phyloP scores from a whole-genome alignment of 2,797 vertebrate species.

The Salmo trutta region DNA sequence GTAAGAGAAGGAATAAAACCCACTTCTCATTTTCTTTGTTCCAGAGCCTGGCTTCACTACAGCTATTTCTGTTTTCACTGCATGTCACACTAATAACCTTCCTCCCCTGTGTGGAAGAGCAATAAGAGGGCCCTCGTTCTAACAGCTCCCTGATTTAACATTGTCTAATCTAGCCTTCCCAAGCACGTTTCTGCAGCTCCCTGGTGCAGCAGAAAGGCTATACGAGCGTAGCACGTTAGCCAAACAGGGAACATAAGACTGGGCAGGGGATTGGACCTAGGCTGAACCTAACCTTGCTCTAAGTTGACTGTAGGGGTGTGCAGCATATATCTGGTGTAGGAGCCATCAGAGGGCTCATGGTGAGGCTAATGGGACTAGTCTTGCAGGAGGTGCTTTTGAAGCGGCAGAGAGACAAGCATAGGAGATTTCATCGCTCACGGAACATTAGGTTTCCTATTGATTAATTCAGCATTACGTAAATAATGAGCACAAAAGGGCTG shows the following conservation, averaged over 20 bases:
- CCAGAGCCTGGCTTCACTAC: slow-evolving; percentile 22
- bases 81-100: slow-evolving; percentile 43
- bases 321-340: slow-evolving; percentile 49
- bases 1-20: slow-evolving; percentile 20
- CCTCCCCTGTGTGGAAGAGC: slow-evolving; percentile 39
- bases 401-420: slow-evolving; percentile 48
- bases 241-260: slow-evolving; percentile 59
- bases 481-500: slow-evolving; percentile 51
- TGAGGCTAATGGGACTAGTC: slow-evolving; percentile 35
- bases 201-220: slow-evolving; percentile 56
- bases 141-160: slow-evolving; percentile 59
- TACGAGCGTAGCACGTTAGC: slow-evolving; percentile 62
- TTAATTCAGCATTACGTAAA: slow-evolving; percentile 50
- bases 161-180: slow-evolving; percentile 56
- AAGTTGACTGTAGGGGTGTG: slow-evolving; percentile 37
- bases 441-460: slow-evolving; percentile 60
- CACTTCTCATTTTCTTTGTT: slow-evolving; percentile 31
- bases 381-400: slow-evolving; percentile 39
- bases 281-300: slow-evolving; percentile 61
- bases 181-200: neutral
- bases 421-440: slow-evolving; percentile 56
- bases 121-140: slow-evolving; percentile 51
- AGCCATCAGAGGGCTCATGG: slow-evolving; percentile 43
- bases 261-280: slow-evolving; percentile 56
- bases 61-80: slow-evolving; percentile 46